A percentile compares a stretch with the other conserved stretches of the same genome.
phyloP scores from a whole-genome alignment of 2,113 vertebrate species.

The Murina feae region DNA sequence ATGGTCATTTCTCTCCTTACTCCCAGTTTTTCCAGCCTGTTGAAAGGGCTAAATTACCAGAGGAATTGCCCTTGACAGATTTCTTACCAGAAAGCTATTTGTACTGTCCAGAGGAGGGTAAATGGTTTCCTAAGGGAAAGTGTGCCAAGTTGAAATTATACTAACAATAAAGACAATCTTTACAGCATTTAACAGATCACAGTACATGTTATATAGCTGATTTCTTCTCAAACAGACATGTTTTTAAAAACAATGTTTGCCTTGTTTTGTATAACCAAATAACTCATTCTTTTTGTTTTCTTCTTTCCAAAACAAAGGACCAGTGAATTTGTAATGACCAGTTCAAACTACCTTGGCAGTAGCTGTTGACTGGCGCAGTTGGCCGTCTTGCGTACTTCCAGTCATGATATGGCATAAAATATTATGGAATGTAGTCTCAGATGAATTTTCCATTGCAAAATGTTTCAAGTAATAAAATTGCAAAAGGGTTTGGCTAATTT shows the following conservation, averaged over 20 bases:
- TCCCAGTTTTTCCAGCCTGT: neutral
- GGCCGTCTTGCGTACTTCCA: neutral
- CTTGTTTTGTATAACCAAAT: neutral
- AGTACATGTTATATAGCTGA: neutral
- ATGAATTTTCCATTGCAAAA: neutral
- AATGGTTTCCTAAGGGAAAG: neutral
- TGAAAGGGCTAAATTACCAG: neutral
- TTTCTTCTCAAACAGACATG: neutral
- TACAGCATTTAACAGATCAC: neutral
- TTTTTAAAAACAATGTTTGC: neutral
- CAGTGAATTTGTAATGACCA: neutral
- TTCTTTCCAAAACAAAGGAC: neutral
- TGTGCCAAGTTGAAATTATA: neutral
- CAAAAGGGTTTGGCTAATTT: neutral
- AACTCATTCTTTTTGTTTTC: neutral
- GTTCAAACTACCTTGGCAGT: neutral
- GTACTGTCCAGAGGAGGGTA: neutral
- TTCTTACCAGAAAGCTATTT: neutral
- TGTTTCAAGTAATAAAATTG: neutral
- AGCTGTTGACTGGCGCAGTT: neutral
- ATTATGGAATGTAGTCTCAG: neutral
- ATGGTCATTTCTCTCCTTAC: accelerated
- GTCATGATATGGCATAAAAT: neutral
- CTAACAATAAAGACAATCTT: neutral
- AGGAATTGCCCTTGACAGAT: neutral